Evolutionary conservation across 2,888 invertebrate genomes (phyloP).

Genomic region (Ptychoptera albimana): DNA sequence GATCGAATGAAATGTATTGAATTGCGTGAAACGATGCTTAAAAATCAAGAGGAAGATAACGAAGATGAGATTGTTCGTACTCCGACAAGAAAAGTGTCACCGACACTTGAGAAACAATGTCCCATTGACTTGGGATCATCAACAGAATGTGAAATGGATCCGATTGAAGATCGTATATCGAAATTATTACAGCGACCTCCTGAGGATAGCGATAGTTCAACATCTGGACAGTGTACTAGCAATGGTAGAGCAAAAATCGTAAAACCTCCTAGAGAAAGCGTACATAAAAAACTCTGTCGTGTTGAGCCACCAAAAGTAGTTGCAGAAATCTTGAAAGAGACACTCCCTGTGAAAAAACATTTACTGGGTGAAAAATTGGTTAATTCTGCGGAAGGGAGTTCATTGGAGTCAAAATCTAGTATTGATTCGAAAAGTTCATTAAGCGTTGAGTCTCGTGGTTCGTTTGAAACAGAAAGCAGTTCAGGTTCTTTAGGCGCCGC

Average conservation of each 20-base stretch:
- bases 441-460: slow-evolving; percentile 53
- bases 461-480: slow-evolving; percentile 59
- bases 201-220: slow-evolving; percentile 44
- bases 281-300: slow-evolving; percentile 31
- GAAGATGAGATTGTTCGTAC: slow-evolving; percentile 27
- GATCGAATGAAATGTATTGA: slow-evolving; percentile 37
- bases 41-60: slow-evolving; percentile 30
- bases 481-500: slow-evolving; percentile 59
- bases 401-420: slow-evolving; percentile 40
- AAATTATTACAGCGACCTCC: slow-evolving; percentile 18
- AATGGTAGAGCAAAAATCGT: slow-evolving; percentile 33
- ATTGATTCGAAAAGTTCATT: slow-evolving; percentile 45
- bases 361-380: slow-evolving; percentile 13
- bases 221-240: slow-evolving; percentile 37
- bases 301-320: slow-evolving; percentile 33
- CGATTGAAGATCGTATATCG: slow-evolving; percentile 32
- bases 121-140: slow-evolving; percentile 45
- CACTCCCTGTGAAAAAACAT: not conserved
- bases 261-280: slow-evolving; percentile 20
- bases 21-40: slow-evolving; percentile 39
- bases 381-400: slow-evolving; percentile 22
- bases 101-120: slow-evolving; percentile 45
- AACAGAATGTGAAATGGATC: slow-evolving; percentile 33
- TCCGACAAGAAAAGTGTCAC: slow-evolving; percentile 35
- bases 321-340: slow-evolving; percentile 20